Base-by-base conservation (phyloP, 2,888 invertebrate genomes). In the Deilephila elpenor region DNA sequence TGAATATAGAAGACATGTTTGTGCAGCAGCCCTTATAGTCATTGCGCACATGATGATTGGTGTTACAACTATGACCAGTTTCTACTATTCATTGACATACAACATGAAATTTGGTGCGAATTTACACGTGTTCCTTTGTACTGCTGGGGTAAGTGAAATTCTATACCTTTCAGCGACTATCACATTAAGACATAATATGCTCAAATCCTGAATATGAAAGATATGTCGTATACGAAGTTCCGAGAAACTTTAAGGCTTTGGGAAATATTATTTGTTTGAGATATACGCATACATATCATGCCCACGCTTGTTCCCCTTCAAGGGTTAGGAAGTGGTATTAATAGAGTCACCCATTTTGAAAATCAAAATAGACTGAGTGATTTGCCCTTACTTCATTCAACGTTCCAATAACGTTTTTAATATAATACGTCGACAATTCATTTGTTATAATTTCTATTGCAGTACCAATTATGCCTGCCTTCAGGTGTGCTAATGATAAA, bases 61-160 rank as follows among this genome's bases (percentile, higher is more conserved):
- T 8, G 79, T 81, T 1, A 81, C 82, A 4, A 77, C 79, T 8
- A 79, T 88, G 6, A 80, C 80, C 2, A 74, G 87, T 6, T 73
- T 89, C 67, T 74, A 71, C 44, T 74, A 71, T 71, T 62, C 74
- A 11, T 56, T 71, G 37, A 73, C 75, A 3, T 88, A 86, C 73
- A 76, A 79, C 53, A 73, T 81, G n/a, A 64, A 76, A 4, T 67
- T 80, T 7, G 61, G 72, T 3, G 76, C 78, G 25, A 86, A 84
- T 20, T 32, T 83, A 5, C 91, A 92, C 75, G 76, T 91, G 56
- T 75, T 86, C 17, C 74, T 89, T 17, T 88, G 90, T 73, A 88
- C 88, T 53, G 74, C 86, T 76, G 91, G 89, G 79, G 91, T 91
- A 80, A 86, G 88, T 81, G 53, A 56, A 5, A 56, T 56, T 56